These are phyloP conservation scores for Oscheius sp. DNA, from an alignment of 2,888 invertebrate genomes.

Conservation along the genomic window DNA sequence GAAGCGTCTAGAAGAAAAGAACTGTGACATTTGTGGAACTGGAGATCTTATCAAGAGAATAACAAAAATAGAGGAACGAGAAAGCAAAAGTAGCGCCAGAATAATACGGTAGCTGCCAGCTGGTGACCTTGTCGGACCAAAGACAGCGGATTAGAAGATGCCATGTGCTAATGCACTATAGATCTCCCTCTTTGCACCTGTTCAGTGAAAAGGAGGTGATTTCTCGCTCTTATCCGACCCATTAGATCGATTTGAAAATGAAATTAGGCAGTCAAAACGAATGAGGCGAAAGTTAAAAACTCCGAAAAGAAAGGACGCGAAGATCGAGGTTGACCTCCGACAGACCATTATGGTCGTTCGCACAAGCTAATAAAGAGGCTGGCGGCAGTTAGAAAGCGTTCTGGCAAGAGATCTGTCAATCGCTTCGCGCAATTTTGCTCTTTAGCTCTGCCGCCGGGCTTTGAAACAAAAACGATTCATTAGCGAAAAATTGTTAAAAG, in stretches of 20 bases:
- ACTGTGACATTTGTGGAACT: background rate
- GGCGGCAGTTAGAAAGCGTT: background rate
- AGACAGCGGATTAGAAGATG: slow-evolving; percentile 21
- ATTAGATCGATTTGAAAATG: background rate
- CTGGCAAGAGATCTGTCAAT: slow-evolving; percentile 14
- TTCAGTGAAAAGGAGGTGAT: background rate
- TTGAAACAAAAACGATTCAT: background rate
- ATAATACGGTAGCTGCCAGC: slow-evolving; percentile 23
- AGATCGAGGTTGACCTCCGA: background rate
- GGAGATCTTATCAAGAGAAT: background rate
- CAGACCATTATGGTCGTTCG: background rate
- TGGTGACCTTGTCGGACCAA: slow-evolving; percentile 21
- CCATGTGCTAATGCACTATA: slow-evolving; percentile 21
- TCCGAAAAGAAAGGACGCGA: background rate
- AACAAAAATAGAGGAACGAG: background rate
- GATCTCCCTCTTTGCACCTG: background rate
- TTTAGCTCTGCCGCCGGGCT: background rate
- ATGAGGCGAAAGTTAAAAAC: slow-evolving; percentile 15
- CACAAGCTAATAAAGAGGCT: slow-evolving; percentile 14
- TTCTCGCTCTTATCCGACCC: background rate
- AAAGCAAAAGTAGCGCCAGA: background rate
- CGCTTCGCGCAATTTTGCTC: slow-evolving; percentile 1
- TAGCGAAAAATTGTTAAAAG: background rate
- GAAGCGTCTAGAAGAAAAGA: background rate
- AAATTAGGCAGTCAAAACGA: slow-evolving; percentile 1